These are phyloP conservation scores for Ochropleura leucogaster DNA, from an alignment of 2,888 invertebrate species.

Conservation along the genomic window DNA sequence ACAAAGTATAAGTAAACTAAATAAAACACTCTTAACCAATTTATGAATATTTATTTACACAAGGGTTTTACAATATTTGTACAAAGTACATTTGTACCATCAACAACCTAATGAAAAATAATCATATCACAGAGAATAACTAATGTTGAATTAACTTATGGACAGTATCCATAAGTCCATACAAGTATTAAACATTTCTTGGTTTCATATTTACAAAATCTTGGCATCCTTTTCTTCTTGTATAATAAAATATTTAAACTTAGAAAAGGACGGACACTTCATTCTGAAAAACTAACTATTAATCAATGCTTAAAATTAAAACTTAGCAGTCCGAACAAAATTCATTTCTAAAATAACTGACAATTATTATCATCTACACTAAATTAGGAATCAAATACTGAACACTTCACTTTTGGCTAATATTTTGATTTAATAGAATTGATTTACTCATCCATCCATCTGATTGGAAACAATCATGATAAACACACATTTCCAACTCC, in stretches of 20 bases:
- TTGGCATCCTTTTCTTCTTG: constrained; percentile 59
- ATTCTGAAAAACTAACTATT: constrained; percentile 45
- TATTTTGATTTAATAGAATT: constrained; percentile 69
- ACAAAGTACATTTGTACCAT: constrained; percentile 73
- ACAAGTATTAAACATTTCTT: constrained; percentile 47
- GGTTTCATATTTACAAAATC: constrained; percentile 50
- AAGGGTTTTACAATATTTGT: constrained; percentile 66
- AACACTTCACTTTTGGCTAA: constrained; percentile 81
- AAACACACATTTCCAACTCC: constrained; percentile 22
- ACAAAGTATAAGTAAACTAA: constrained; percentile 28
- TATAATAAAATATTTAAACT: constrained; percentile 52
- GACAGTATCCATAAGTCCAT: constrained; percentile 47
- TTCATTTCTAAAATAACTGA: constrained; percentile 57
- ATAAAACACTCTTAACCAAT: constrained; percentile 70
- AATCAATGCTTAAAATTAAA: constrained; percentile 55
- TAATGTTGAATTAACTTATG: constrained; percentile 75
- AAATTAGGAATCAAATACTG: constrained; percentile 79
- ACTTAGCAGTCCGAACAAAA: constrained; percentile 50
- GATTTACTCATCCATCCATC: constrained; percentile 49
- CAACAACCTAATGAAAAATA: constrained; percentile 78
- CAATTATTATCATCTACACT: constrained; percentile 61
- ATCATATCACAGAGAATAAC: constrained; percentile 87
- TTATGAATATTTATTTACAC: constrained; percentile 85
- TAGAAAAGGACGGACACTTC: constrained; percentile 68
- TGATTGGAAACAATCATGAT: constrained; percentile 42